Percentiles rank a stretch among this genome's conserved stretches.
These are phyloP conservation scores for Chelonoidis abingdonii DNA, from an alignment of 2,113 vertebrate species.

Conservation along the genomic window DNA sequence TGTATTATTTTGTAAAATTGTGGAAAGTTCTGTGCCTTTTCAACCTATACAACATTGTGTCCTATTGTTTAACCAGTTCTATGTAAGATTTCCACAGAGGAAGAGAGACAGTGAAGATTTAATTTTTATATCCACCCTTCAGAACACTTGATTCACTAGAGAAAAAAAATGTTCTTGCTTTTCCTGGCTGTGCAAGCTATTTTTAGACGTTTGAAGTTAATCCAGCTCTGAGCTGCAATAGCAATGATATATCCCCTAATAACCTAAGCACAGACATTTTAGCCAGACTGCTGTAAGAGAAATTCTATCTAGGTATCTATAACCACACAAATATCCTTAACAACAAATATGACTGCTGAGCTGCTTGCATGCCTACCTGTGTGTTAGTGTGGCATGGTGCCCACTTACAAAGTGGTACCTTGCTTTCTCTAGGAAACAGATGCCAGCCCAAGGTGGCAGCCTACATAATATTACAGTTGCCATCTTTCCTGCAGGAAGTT, in stretches of 20 bases:
- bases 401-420: fast-evolving
- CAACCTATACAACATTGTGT: neutral
- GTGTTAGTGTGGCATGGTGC: fast-evolving
- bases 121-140: neutral
- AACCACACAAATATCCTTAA: fast-evolving
- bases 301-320: neutral
- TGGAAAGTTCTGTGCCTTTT: neutral
- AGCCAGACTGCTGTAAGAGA: neutral
- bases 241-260: neutral
- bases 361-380: neutral
- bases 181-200: slow-evolving; percentile 46
- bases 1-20: neutral
- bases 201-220: slow-evolving; percentile 66
- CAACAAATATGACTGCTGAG: neutral
- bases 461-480: neutral
- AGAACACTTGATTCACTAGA: neutral
- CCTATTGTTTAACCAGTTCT: neutral
- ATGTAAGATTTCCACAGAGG: neutral
- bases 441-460: neutral
- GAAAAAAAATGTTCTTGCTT: neutral
- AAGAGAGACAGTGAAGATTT: neutral
- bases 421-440: neutral
- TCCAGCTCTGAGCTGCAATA: slow-evolving; percentile 56
- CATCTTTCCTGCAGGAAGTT: neutral
- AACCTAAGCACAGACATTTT: neutral